These are phyloP conservation scores for Glaucomys volans DNA, from an alignment of 2,113 vertebrate species.

Conservation along the genomic window DNA sequence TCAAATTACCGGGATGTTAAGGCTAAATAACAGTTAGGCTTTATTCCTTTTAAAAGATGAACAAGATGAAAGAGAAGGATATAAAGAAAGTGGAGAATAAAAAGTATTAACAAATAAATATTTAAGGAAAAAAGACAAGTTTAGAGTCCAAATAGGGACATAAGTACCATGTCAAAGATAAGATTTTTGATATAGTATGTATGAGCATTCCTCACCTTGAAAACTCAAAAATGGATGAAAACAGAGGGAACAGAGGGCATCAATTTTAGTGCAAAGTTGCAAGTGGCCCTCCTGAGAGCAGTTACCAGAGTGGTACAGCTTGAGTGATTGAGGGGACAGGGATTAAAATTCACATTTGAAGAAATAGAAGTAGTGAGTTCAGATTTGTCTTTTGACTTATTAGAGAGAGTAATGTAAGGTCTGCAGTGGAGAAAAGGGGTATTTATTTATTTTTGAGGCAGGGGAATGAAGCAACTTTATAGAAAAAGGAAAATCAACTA, in stretches of 20 bases:
- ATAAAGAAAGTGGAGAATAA: background rate
- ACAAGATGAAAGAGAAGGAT: background rate
- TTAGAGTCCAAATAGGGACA: background rate
- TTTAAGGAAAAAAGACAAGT: background rate
- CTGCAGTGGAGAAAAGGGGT: background rate
- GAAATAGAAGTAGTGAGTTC: background rate
- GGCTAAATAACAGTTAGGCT: background rate
- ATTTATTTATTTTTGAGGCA: slow-evolving; percentile 1
- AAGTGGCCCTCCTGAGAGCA: background rate
- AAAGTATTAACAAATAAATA: background rate
- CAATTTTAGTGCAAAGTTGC: slow-evolving; percentile 20
- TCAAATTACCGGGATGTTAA: background rate
- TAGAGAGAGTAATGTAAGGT: background rate
- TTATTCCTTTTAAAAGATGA: background rate
- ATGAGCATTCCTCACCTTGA: background rate
- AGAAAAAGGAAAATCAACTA: background rate
- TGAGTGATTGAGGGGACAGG: background rate
- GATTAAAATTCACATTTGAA: background rate
- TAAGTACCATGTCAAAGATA: background rate
- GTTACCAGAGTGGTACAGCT: background rate
- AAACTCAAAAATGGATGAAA: background rate
- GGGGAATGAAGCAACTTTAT: background rate
- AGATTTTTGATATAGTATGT: background rate
- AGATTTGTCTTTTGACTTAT: background rate
- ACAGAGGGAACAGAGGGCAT: too few species aligned